Evolutionary conservation across 2,797 vertebrate species (phyloP), one percentile per base, ranked within the genome.

Genomic region (Darevskia mixta): DNA sequence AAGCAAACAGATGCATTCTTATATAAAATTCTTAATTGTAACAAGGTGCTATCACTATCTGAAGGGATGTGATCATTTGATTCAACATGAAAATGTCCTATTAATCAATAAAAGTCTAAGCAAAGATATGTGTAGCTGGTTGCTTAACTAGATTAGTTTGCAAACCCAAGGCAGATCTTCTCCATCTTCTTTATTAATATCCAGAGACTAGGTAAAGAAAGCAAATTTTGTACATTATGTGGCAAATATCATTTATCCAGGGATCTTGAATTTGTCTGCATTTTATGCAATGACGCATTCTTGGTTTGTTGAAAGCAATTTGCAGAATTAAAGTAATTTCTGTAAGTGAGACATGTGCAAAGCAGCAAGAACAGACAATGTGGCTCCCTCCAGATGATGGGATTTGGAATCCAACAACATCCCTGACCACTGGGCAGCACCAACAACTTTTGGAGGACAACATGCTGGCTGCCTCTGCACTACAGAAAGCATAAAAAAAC

Each of bases 101-200:
- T 79, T 49, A 78, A 64, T 76, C 8, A 85, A 75, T 17, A 85
- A 64, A 20, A 41, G 15, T 43, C 5, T 32, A 77, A 85, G 29
- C 73, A 85, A 85, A 77, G 1, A 32, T 67, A 77, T 76, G 25
- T 58, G 43, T 20, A 69, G 29, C 25, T 25, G 61, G 61, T 61
- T 67, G 41, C 84, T 86, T 49, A n/a, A 67, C 78, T 58, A 71
- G 45, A 15, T 80, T 80, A 25, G 29, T 80, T 86, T 86, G 38
- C 4, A 72, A n/a, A 72, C 45, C 32, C 32, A 58, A 72, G 71
- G 45, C 25, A 80, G 66, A 23, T 18, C 17, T 25, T 27, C 15
- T 84, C 69, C 35, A 58, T 75, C 69, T 80, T 80, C 17, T 72
- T 18, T 80, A 80, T 72, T 61, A 80, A 73, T 73, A 61, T 80